Evolutionary conservation across 2,888 invertebrate species (phyloP).

Genomic region (Scaptomyza reducta): DNA sequence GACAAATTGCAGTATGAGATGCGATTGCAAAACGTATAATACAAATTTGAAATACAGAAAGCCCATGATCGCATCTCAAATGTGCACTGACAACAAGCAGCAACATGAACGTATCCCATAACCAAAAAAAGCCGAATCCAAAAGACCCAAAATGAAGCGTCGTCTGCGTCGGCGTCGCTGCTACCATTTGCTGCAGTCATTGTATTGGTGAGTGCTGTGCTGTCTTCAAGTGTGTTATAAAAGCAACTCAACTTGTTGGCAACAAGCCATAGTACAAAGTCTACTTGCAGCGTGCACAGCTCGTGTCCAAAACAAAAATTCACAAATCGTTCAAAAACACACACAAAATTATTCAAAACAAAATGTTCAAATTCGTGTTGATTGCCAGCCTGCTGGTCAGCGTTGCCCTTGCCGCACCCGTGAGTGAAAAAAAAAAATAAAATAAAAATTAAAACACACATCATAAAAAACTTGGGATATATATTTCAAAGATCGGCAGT

Average conservation of each 20-base stretch:
- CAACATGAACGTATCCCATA: constrained; percentile 30
- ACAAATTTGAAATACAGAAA: constrained; percentile 33
- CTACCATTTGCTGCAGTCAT: not conserved
- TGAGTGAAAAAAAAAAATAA: constrained; percentile 72
- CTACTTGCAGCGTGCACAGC: constrained; percentile 80
- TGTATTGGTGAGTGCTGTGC: constrained; percentile 20
- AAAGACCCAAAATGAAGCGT: constrained; percentile 33
- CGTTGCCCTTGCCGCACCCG: constrained; percentile 77
- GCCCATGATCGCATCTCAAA: constrained; percentile 53
- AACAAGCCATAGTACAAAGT: constrained; percentile 81
- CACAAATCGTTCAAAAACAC: constrained; percentile 16
- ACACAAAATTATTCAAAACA: not conserved
- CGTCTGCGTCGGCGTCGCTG: constrained; percentile 42
- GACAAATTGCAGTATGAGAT: constrained; percentile 35
- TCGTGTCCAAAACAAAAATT: constrained; percentile 37
- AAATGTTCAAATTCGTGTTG: constrained; percentile 81
- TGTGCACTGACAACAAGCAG: constrained; percentile 19
- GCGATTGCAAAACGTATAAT: constrained; percentile 49
- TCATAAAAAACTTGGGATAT: constrained; percentile 1
- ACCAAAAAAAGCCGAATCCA: constrained; percentile 28
- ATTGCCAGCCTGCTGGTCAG: constrained; percentile 79
- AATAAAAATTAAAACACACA: not conserved
- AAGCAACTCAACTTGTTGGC: constrained; percentile 69
- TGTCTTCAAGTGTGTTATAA: constrained; percentile 79
- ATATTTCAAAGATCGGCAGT: constrained; percentile 1